Evolutionary conservation across 1,140 invertebrate species (phyloP).

Genomic region (Drosophila pachea): DNA sequence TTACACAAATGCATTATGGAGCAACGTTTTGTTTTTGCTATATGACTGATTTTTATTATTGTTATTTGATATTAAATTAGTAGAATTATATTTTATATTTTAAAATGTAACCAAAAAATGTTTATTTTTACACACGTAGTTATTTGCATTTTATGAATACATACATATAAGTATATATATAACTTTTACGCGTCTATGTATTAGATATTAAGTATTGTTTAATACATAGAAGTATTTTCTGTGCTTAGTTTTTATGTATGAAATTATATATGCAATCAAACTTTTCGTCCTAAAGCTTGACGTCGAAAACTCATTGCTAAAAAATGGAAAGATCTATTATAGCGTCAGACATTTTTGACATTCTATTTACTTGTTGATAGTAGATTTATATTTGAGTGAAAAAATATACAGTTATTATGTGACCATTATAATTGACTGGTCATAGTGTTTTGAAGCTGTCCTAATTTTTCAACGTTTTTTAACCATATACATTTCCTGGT

Average conservation of each 20-base stretch:
- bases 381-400: conserved; percentile 74
- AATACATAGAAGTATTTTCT: conserved; percentile 71
- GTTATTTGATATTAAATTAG: conserved; percentile 14
- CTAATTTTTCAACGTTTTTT: conserved; percentile 21
- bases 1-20: conserved; percentile 35
- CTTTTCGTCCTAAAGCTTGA: conserved; percentile 30
- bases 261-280: conserved; percentile 33
- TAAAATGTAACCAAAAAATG: conserved; percentile 62
- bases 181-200: conserved; percentile 57
- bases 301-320: conserved; percentile 47
- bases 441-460: conserved; percentile 30
- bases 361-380: conserved; percentile 42
- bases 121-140: conserved; percentile 59
- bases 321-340: conserved; percentile 33
- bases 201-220: conserved; percentile 62
- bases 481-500: conserved; percentile 19
- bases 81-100: conserved; percentile 62
- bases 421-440: conserved; percentile 7
- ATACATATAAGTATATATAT: conserved; percentile 57
- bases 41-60: conserved; percentile 55
- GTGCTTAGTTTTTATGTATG: conserved; percentile 54
- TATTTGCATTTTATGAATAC: conserved; percentile 42
- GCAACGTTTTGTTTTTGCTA: conserved; percentile 52
- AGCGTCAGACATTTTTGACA: conserved; percentile 20
- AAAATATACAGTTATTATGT: conserved; percentile 74